Evolutionary conservation across 1,140 invertebrate genomes (phyloP).

Genomic region (Augochlora pura): DNA sequence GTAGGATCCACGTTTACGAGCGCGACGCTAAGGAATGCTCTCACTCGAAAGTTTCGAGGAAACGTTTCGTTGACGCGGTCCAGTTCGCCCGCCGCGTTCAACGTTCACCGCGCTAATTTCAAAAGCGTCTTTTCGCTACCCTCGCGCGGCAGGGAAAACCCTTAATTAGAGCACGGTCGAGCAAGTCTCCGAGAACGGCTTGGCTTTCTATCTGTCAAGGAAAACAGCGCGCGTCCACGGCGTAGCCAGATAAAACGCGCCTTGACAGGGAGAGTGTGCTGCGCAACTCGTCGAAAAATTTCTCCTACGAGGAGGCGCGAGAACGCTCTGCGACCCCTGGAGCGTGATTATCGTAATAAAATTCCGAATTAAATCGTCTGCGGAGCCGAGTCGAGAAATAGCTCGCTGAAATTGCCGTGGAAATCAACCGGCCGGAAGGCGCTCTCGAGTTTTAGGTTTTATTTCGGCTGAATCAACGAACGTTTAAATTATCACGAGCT

Average conservation of each 20-base stretch:
- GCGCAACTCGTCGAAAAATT: neutral
- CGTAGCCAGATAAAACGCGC: neutral
- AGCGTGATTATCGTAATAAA: neutral
- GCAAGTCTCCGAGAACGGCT: slow-evolving; percentile 14
- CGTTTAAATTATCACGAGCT: too few relatives aligned
- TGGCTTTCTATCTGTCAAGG: slow-evolving; percentile 15
- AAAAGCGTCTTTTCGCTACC: slow-evolving; percentile 36
- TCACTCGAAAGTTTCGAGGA: slow-evolving; percentile 57
- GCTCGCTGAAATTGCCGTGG: too few relatives aligned
- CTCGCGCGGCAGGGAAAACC: slow-evolving; percentile 8
- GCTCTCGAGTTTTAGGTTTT: too few relatives aligned
- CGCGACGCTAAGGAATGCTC: slow-evolving; percentile 4
- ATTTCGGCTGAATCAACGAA: too few relatives aligned
- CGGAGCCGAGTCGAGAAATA: too few relatives aligned
- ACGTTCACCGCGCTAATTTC: slow-evolving; percentile 52
- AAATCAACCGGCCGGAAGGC: too few relatives aligned
- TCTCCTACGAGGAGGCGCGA: neutral
- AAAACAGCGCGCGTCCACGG: neutral
- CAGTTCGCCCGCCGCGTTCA: slow-evolving; percentile 54
- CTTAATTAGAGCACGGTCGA: slow-evolving; percentile 46
- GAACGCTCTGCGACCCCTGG: neutral
- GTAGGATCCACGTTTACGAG: neutral
- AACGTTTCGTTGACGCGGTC: slow-evolving; percentile 58
- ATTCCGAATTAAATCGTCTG: neutral
- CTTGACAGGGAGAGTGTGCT: neutral